phyloP scores from a whole-genome alignment of 2,113 vertebrate genomes.

The Circaetus cinerascens region DNA sequence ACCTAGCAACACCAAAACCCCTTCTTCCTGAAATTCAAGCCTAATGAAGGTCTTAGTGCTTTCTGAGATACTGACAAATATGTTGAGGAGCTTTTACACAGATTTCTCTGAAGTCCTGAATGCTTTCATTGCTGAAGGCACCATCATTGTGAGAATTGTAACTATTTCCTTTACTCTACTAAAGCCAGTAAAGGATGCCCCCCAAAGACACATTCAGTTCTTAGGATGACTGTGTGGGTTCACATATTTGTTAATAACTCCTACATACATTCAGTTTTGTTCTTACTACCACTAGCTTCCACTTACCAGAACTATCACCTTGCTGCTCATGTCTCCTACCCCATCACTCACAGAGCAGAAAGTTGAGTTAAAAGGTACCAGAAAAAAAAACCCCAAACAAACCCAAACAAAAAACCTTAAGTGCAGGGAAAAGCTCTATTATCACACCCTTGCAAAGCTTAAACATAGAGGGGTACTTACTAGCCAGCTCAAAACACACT shows the following conservation, averaged over 20 bases:
- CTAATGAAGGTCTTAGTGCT: not conserved
- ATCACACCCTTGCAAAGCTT: not conserved
- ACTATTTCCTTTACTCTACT: not conserved
- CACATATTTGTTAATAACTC: not conserved
- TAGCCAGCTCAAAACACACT: not conserved
- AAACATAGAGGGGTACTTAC: accelerated
- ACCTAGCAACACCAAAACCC: not conserved
- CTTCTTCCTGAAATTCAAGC: not conserved
- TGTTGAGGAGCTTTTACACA: not conserved
- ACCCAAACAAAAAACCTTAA: not conserved
- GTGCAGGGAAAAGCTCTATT: not conserved
- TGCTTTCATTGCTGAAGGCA: not conserved
- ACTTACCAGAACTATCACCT: not conserved
- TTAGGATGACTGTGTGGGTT: not conserved
- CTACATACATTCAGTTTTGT: not conserved
- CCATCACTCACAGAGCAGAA: not conserved
- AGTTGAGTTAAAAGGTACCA: not conserved
- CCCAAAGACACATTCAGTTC: not conserved
- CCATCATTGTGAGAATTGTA: not conserved
- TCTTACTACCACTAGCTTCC: not conserved
- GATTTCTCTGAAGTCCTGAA: not conserved
- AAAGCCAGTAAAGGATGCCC: not conserved
- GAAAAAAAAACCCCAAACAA: too few species aligned
- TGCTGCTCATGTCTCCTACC: not conserved
- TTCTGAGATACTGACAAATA: not conserved